These are phyloP conservation scores for Sminthurinus aureus DNA, from an alignment of 2,888 invertebrate species.

Conservation along the genomic window DNA sequence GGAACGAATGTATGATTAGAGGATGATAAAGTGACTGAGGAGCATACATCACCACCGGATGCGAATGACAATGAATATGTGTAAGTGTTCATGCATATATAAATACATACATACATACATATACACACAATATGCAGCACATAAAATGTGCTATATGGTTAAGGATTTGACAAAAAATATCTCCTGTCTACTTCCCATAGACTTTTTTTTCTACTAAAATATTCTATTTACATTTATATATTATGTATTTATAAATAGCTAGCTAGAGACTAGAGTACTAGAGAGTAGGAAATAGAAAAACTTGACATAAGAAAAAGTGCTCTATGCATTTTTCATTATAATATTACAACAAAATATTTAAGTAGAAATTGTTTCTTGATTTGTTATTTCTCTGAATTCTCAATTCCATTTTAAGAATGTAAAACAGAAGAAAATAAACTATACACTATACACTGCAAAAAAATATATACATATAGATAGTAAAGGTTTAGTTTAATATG, in stretches of 20 bases:
- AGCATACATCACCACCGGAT: slow-evolving; percentile 38
- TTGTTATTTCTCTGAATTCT: too few species aligned
- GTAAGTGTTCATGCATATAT: neutral
- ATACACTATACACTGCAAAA: too few species aligned
- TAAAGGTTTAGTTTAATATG: too few species aligned
- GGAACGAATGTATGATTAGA: slow-evolving; percentile 41
- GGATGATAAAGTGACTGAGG: slow-evolving; percentile 40
- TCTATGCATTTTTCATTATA: too few species aligned
- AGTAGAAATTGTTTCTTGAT: too few species aligned
- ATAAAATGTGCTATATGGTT: slow-evolving; percentile 26
- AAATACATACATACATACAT: too few species aligned
- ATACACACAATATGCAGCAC: neutral
- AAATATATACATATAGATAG: too few species aligned
- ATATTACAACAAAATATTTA: too few species aligned
- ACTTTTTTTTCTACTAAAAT: neutral
- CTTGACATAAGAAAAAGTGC: neutral
- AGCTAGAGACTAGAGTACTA: neutral
- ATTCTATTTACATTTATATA: neutral
- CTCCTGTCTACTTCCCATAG: slow-evolving; percentile 22
- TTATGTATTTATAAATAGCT: neutral
- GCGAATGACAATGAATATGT: slow-evolving; percentile 39
- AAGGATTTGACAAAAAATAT: slow-evolving; percentile 24
- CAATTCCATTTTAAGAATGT: too few species aligned
- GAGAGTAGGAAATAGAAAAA: neutral
- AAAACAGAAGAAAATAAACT: too few species aligned